Evolutionary conservation across 2,797 vertebrate species (phyloP), one percentile per base, ranked within the genome.

Genomic region (Poecilia velifera): DNA sequence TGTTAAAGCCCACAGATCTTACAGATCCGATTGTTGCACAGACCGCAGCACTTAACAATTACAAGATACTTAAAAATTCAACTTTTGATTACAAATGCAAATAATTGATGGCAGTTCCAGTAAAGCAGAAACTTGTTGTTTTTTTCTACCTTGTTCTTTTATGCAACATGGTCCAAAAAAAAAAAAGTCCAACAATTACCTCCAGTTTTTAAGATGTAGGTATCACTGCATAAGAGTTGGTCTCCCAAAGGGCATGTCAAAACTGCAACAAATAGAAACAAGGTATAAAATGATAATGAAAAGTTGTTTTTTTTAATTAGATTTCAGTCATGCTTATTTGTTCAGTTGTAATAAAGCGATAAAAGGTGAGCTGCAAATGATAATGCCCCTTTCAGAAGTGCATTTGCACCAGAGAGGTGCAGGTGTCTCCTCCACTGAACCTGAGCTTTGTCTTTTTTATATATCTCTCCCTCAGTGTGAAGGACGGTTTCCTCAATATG

Each of bases 401-500:
- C 81, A 74, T 82, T 86, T 79, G 72, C 76, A 78, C 81, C 78
- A 55, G 41, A 71, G 68, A 83, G 66, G 76, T 75, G 84, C 43
- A 4, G 0, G 51, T 25, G 5, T 78, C 75, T 64, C 46, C 20
- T 6, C 66, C 64, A 3, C 64, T 51, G 64, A 82, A 75, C 49
- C 76, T 6, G 68, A 79, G 73, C 76, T 79, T 77, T 47, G 82
- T 77, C 77, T 85, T 79, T 94, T 95, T 96, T 96, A 45, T 71
- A 43, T 28, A 94, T 95, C 96, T 96, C 96, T 94, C 94, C 93
- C 93, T 76, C 74, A 95, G 96, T 97, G 96, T 97, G 97, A 98
- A 92, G 93, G 94, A 90, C 90, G 92, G 86, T 93, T 92, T 90
- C 84, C 89, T 86, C 81, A 86, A 87, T 89, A 88, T 74, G 86